These are phyloP conservation scores for Lycaon pictus DNA, from an alignment of 2,113 vertebrate genomes.

Conservation along the genomic window DNA sequence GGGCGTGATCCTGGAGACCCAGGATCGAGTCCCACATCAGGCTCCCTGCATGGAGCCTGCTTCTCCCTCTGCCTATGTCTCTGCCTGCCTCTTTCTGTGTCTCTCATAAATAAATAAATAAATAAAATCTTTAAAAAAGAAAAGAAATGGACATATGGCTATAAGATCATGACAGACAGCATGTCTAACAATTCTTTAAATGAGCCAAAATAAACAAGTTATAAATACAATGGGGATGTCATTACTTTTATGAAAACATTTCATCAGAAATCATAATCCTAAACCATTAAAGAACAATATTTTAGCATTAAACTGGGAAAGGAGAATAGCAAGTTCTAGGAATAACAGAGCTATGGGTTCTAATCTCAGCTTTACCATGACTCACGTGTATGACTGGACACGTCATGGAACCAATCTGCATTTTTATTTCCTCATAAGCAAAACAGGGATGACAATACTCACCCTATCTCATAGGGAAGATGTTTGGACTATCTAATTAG, in stretches of 20 bases:
- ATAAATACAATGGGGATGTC: not conserved
- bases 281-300: not conserved
- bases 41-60: too few relatives aligned
- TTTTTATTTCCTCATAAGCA: slow-evolving; percentile 32
- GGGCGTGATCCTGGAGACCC: too few relatives aligned
- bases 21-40: too few relatives aligned
- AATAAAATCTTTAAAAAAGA: too few relatives aligned
- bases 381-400: not conserved
- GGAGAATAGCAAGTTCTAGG: not conserved
- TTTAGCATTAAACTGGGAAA: not conserved
- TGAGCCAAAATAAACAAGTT: not conserved
- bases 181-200: not conserved
- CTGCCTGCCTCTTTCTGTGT: too few relatives aligned
- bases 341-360: not conserved
- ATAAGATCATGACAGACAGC: not conserved
- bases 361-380: slow-evolving; percentile 7
- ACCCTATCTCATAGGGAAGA: not conserved
- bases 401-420: not conserved
- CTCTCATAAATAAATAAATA: too few relatives aligned
- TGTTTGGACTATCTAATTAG: slow-evolving; percentile 63
- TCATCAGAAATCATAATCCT: not conserved
- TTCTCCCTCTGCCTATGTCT: too few relatives aligned
- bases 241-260: not conserved
- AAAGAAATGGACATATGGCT: not conserved
- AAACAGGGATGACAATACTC: not conserved